A percentile compares a stretch with the other conserved stretches of the same genome.
Conservation (phyloP, 2,113 vertebrate genomes). For the Verasper variegatus region DNA sequence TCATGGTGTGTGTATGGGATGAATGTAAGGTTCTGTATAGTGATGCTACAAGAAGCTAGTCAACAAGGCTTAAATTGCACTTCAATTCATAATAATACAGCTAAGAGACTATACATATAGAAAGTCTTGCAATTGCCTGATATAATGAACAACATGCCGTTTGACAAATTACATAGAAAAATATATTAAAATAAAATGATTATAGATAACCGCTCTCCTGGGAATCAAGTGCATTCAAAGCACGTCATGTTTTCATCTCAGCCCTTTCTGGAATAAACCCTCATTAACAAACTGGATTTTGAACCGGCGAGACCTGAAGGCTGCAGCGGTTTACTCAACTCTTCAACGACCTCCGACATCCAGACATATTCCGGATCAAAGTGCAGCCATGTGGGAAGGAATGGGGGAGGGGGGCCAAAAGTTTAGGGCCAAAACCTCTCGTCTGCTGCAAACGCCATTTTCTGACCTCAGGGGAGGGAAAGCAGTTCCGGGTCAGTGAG, state of each 20-base stretch:
- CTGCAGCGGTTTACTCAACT: constrained; percentile 31
- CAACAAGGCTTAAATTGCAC: too few relatives aligned
- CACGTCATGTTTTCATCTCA: neutral
- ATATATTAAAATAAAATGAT: neutral
- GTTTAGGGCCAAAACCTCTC: neutral
- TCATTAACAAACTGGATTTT: constrained; percentile 28
- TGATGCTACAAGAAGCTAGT: too few relatives aligned
- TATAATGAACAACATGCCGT: neutral
- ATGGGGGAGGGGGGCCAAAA: neutral
- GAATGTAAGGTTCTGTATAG: neutral
- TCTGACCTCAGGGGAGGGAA: neutral
- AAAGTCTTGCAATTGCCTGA: neutral
- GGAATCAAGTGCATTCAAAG: neutral
- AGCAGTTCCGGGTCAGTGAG: constrained; percentile 47
- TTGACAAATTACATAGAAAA: neutral
- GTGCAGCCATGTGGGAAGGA: neutral
- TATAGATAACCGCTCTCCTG: neutral
- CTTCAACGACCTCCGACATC: constrained; percentile 19
- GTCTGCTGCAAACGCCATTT: neutral
- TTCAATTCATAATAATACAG: too few relatives aligned
- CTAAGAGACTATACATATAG: neutral
- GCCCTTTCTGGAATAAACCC: neutral
- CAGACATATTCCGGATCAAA: constrained; percentile 11
- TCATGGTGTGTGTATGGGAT: too few relatives aligned
- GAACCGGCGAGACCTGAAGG: constrained; percentile 13